phyloP scores from a whole-genome alignment of 2,113 vertebrate genomes.

The Lamprologus ornatipinnis region DNA sequence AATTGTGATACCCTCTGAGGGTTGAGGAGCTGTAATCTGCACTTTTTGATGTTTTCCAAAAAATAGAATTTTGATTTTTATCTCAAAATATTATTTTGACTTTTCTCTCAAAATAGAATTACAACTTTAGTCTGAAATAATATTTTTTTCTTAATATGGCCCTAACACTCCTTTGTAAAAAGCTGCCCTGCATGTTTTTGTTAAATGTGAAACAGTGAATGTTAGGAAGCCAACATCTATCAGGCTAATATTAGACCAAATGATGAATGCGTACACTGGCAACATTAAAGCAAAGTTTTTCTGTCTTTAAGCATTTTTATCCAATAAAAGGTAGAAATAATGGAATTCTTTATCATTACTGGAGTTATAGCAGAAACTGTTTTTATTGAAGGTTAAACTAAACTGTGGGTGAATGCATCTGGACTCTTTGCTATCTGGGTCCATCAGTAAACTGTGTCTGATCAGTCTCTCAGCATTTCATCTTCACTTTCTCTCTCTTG shows the following conservation, averaged over 20 bases:
- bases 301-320: background rate
- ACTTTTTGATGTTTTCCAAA: background rate
- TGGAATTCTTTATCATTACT: background rate
- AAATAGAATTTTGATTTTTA: rapidly evolving
- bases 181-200: background rate
- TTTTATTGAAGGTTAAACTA: background rate
- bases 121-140: background rate
- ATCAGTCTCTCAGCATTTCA: background rate
- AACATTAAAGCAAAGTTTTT: background rate
- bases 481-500: background rate
- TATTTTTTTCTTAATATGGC: background rate
- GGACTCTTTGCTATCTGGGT: background rate
- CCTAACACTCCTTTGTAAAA: background rate
- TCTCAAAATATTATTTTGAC: background rate
- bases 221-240: rapidly evolving
- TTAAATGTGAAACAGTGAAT: background rate
- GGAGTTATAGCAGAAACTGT: background rate
- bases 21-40: background rate
- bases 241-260: background rate
- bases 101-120: background rate
- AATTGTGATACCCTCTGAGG: background rate
- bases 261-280: background rate
- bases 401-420: background rate
- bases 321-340: background rate
- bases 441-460: background rate